Conservation (phyloP, 2,797 vertebrate species). For the Semaprochilodus insignis region DNA sequence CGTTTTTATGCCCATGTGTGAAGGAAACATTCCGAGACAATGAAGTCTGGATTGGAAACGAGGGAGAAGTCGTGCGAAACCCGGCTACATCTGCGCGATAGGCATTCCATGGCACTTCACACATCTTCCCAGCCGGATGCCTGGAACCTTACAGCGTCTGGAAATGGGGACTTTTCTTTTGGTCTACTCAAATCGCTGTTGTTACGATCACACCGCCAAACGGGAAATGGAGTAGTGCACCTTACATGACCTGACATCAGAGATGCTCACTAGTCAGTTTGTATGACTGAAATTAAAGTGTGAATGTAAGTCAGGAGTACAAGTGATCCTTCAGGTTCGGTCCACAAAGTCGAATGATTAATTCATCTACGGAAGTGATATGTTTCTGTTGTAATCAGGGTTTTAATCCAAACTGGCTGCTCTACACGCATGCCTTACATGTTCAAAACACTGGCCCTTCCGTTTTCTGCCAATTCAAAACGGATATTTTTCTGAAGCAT, state of each 20-base stretch:
- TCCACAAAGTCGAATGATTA: background rate
- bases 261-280: background rate
- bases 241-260: background rate
- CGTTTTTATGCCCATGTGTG: constrained; percentile 51
- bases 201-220: background rate
- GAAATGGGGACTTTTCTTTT: constrained; percentile 21
- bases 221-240: constrained; percentile 4
- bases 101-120: constrained; percentile 46
- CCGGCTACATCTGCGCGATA: constrained; percentile 40
- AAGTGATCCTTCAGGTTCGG: background rate
- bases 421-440: no score
- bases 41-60: constrained; percentile 60
- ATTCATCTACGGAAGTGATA: background rate
- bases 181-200: constrained; percentile 12
- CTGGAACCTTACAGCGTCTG: constrained; percentile 30
- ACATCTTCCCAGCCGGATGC: constrained; percentile 24
- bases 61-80: constrained; percentile 43
- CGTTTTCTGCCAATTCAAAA: no score
- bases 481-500: no score
- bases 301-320: background rate
- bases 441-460: no score
- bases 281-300: background rate
- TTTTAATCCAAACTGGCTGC: no score
- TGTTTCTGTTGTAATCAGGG: no score
- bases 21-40: constrained; percentile 62